These are phyloP conservation scores for Lerista edwardsae DNA, from an alignment of 2,797 vertebrate genomes.

Conservation along the genomic window DNA sequence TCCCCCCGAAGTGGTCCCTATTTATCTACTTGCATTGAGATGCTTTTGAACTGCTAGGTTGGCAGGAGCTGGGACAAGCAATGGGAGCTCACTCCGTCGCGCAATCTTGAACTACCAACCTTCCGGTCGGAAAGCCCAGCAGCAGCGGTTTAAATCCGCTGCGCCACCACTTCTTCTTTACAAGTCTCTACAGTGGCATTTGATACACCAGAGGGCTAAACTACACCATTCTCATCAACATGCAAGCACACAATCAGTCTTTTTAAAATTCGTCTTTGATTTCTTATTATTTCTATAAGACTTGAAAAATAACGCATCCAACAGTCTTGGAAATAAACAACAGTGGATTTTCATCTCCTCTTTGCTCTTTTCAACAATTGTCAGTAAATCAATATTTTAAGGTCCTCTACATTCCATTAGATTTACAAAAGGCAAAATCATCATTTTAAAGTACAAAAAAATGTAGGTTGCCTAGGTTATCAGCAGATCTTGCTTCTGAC, in stretches of 20 bases:
- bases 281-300: constrained; percentile 7
- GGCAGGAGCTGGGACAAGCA: too few species aligned
- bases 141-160: too few species aligned
- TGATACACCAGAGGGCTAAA: too few species aligned
- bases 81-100: too few species aligned
- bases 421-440: constrained; percentile 61
- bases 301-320: constrained; percentile 54
- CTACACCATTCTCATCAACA: constrained; percentile 6
- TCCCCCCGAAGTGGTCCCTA: too few species aligned
- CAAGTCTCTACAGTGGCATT: not conserved
- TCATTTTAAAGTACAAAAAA: constrained; percentile 23
- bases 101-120: too few species aligned
- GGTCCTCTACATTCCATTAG: constrained; percentile 21
- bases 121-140: too few species aligned
- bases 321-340: constrained; percentile 58
- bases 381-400: constrained; percentile 69
- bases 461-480: constrained; percentile 47
- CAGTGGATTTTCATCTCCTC: constrained; percentile 65
- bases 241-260: constrained; percentile 52
- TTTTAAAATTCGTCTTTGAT: constrained; percentile 58
- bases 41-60: too few species aligned
- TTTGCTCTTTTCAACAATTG: constrained; percentile 65
- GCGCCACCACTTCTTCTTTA: too few species aligned
- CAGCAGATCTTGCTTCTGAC: constrained; percentile 56
- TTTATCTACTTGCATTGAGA: too few species aligned